Conservation (phyloP, 1,140 invertebrate genomes). For the Bacillus rossius region DNA sequence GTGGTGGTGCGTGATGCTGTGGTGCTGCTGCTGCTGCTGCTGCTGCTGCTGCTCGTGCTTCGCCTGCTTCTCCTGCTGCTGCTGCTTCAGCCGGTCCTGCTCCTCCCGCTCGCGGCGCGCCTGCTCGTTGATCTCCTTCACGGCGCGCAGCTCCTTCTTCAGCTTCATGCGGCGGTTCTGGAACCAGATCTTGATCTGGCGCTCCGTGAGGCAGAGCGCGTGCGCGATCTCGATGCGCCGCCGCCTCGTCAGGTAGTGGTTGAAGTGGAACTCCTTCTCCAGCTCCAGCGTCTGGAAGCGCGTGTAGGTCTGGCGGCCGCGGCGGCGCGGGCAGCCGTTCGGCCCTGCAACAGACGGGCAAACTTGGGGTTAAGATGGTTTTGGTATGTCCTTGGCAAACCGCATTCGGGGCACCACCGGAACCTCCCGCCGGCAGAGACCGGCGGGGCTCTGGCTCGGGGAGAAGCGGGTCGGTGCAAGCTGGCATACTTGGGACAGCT, state of each 20-base stretch:
- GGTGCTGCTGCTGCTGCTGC: conserved; percentile 48
- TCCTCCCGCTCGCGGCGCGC: conserved; percentile 84
- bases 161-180: conserved; percentile 97
- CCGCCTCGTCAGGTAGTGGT: conserved; percentile 92
- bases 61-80: conserved; percentile 75
- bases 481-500: no score
- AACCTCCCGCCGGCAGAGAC: no score
- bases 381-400: no score
- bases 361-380: neutral
- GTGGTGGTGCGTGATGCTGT: conserved; percentile 22
- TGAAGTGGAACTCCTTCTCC: conserved; percentile 99
- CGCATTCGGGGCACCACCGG: no score
- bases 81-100: conserved; percentile 85
- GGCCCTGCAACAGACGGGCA: conserved; percentile 68
- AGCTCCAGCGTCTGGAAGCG: conserved; percentile 90
- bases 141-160: conserved; percentile 90
- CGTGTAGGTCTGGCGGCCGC: conserved; percentile 95
- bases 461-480: no score
- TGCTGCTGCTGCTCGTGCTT: conserved; percentile 51
- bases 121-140: conserved; percentile 93
- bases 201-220: conserved; percentile 90
- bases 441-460: no score
- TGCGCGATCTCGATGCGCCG: conserved; percentile 96
- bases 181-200: conserved; percentile 98
- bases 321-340: conserved; percentile 88